Evolutionary conservation across 1,140 invertebrate genomes (phyloP), one percentile per base, ranked within the genome.

Genomic region (Berghia stephanieae): DNA sequence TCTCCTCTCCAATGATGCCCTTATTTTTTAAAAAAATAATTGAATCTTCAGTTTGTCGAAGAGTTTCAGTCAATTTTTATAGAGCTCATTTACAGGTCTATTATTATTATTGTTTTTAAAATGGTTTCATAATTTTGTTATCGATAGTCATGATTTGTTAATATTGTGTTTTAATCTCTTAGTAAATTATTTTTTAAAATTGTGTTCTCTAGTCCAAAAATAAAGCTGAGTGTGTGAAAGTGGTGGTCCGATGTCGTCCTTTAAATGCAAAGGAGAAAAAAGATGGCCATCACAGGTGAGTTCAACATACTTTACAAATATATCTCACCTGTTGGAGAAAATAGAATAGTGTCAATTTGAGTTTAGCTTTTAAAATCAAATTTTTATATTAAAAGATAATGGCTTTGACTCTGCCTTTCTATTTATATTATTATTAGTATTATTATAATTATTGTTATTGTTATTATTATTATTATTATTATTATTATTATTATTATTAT

Each of bases 171-270:
- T n/a, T n/a, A n/a, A n/a, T n/a, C n/a, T n/a, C n/a, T n/a, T n/a
- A n/a, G n/a, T n/a, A n/a, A n/a, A n/a, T n/a, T n/a, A n/a, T n/a
- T n/a, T n/a, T n/a, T n/a, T n/a, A n/a, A n/a, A n/a, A n/a, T n/a
- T 67, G n/a, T 67, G 13, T 52, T 16, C 24, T 34, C 38, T 44
- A 66, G 36, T 81, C 75, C 13, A 78, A 77, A 49, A 81, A 76
- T 31, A 70, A 60, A 49, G 73, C 83, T 18, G 96, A 98, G 91
- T 92, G 94, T 83, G 96, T 98, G 31, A 95, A 95, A 90, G 96
- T 97, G 27, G 94, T 97, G 57, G 94, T 96, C 78, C 92, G 96
- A 90, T 98, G 96, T 92, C 93, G 96, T 49, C 96, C 96, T 34
- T 93, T 96, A 91, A 95, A 94, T 90, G 90, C 92, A 80, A 92